A percentile compares a stretch with the other conserved stretches of the same genome.
Conservation (phyloP, 2,797 vertebrate genomes). For the Chelon labrosus region DNA sequence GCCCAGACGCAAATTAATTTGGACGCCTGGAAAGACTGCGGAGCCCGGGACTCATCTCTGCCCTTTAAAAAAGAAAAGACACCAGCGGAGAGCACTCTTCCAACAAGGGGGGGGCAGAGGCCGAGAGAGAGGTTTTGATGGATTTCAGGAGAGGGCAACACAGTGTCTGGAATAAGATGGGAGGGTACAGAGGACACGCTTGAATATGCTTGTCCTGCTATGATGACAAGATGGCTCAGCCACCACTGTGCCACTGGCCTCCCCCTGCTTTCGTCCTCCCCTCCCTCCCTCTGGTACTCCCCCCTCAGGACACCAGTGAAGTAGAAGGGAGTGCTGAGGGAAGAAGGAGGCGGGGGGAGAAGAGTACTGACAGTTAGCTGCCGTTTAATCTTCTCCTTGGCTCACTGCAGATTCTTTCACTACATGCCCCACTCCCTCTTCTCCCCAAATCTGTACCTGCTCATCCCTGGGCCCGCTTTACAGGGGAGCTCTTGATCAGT, state of each 20-base stretch:
- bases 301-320: constrained; percentile 71
- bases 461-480: constrained; percentile 78
- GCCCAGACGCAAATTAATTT: constrained; percentile 85
- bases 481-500: constrained; percentile 82
- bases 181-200: constrained; percentile 82
- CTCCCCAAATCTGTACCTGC: constrained; percentile 80
- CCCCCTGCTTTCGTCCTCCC: constrained; percentile 50
- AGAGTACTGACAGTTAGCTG: constrained; percentile 66
- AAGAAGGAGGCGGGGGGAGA: constrained; percentile 18
- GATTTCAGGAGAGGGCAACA: constrained; percentile 75
- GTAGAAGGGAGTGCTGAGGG: constrained; percentile 59
- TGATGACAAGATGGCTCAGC: constrained; percentile 85
- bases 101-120: constrained; percentile 57
- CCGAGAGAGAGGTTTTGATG: constrained; percentile 69
- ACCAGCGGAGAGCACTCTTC: constrained; percentile 77
- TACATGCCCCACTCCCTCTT: constrained; percentile 73
- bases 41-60: constrained; percentile 77
- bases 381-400: constrained; percentile 83
- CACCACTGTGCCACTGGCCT: constrained; percentile 73
- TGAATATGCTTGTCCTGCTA: constrained; percentile 86
- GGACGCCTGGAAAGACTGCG: constrained; percentile 78
- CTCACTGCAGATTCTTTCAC: constrained; percentile 82
- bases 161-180: constrained; percentile 82
- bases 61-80: constrained; percentile 81
- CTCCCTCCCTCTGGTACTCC: constrained; percentile 53